phyloP scores from a whole-genome alignment of 1,140 invertebrate genomes.

The Steinernema feltiae region DNA sequence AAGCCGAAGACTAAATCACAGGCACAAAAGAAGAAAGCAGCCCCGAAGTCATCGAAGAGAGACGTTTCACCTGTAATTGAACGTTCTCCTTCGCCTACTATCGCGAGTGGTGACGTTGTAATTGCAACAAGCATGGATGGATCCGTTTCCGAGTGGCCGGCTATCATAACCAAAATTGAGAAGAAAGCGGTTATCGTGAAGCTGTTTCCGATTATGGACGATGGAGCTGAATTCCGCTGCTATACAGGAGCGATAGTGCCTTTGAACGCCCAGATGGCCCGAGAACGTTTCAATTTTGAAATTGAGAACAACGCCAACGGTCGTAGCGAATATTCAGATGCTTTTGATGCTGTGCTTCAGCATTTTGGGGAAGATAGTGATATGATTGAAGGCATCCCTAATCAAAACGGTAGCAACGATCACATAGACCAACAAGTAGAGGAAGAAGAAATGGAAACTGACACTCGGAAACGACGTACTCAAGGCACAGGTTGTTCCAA shows the following conservation, averaged over 20 bases:
- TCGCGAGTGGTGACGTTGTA: not conserved
- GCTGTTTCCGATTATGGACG: not conserved
- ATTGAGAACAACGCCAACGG: slow-evolving; percentile 1
- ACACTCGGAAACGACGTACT: not conserved
- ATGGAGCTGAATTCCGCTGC: not conserved
- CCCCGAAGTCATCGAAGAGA: not conserved
- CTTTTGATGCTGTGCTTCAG: not conserved
- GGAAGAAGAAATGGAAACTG: not conserved
- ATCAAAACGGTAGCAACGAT: not conserved
- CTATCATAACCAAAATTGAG: not conserved
- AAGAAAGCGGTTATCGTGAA: not conserved
- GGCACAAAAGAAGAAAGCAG: not conserved
- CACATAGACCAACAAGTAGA: not conserved
- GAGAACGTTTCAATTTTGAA: not conserved
- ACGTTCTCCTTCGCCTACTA: not conserved
- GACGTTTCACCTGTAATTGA: not conserved
- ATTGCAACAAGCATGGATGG: not conserved
- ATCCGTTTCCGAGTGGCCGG: not conserved
- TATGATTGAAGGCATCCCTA: not conserved
- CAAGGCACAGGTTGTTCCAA: not conserved
- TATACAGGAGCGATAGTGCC: not conserved
- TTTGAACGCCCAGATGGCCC: not conserved
- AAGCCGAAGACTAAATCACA: not conserved
- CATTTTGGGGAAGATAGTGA: not conserved
- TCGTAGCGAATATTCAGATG: not conserved